Conservation (phyloP, 2,888 invertebrate species). For the Euzetes globulus region DNA sequence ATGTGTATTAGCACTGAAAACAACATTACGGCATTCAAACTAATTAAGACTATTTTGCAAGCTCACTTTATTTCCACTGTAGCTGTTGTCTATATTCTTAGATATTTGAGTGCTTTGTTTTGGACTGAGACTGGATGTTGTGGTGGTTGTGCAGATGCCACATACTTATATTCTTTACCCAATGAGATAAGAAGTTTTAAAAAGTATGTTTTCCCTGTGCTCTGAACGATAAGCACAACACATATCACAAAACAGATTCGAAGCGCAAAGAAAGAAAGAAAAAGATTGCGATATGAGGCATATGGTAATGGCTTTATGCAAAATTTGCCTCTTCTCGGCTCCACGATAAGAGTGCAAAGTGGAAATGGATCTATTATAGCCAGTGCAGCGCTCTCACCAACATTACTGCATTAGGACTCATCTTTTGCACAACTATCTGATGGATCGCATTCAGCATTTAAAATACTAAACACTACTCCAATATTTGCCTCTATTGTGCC, state of each 20-base stretch:
- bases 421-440: slow-evolving; percentile 21
- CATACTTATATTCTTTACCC: slow-evolving; percentile 10
- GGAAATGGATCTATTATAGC: slow-evolving; percentile 11
- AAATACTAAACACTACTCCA: slow-evolving; percentile 16
- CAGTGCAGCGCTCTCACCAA: too few relatives aligned
- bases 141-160: slow-evolving; percentile 16
- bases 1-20: not conserved
- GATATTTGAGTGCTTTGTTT: not conserved
- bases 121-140: not conserved
- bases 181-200: slow-evolving; percentile 22
- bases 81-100: not conserved
- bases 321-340: slow-evolving; percentile 17
- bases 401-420: not conserved
- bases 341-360: slow-evolving; percentile 9
- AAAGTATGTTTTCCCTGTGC: not conserved
- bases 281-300: slow-evolving; percentile 26
- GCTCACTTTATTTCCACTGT: not conserved
- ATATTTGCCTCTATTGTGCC: slow-evolving; percentile 6
- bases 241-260: slow-evolving; percentile 11
- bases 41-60: not conserved
- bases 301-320: slow-evolving; percentile 28
- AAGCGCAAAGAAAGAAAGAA: slow-evolving; percentile 17
- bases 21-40: slow-evolving; percentile 7
- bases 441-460: slow-evolving; percentile 22
- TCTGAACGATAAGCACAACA: slow-evolving; percentile 14